These are phyloP conservation scores for Spheniscus humboldti DNA, from an alignment of 2,797 vertebrate species.

Conservation along the genomic window DNA sequence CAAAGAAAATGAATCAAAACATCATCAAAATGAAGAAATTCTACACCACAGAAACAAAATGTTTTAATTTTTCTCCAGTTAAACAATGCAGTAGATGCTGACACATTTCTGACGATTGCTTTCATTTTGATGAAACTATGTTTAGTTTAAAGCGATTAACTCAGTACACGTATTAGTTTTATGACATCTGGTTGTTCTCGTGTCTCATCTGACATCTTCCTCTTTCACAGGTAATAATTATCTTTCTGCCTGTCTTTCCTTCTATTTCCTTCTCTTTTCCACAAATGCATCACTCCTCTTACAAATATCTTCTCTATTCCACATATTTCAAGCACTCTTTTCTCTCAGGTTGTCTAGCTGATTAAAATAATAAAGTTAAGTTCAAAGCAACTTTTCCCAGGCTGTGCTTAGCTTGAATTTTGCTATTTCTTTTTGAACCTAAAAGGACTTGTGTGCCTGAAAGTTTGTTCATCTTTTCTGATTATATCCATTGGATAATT, in stretches of 20 bases:
- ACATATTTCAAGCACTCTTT: neutral
- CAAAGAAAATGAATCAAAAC: neutral
- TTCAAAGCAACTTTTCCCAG: neutral
- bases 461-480: neutral
- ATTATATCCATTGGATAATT: neutral
- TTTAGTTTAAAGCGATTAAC: neutral
- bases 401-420: neutral
- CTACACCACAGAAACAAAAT: neutral
- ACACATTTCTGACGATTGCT: neutral
- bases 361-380: neutral
- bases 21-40: neutral
- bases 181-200: neutral
- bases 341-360: neutral
- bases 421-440: neutral
- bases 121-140: constrained; percentile 10
- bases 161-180: neutral
- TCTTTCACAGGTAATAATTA: neutral
- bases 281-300: neutral
- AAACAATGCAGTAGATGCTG: neutral
- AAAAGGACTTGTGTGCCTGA: neutral
- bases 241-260: neutral
- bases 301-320: neutral
- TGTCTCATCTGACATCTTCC: neutral
- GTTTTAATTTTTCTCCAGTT: neutral
- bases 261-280: neutral